A percentile compares a stretch with the other conserved stretches of the same genome.
Conservation (phyloP, 2,888 invertebrate species). For the Drosophila rubida region DNA sequence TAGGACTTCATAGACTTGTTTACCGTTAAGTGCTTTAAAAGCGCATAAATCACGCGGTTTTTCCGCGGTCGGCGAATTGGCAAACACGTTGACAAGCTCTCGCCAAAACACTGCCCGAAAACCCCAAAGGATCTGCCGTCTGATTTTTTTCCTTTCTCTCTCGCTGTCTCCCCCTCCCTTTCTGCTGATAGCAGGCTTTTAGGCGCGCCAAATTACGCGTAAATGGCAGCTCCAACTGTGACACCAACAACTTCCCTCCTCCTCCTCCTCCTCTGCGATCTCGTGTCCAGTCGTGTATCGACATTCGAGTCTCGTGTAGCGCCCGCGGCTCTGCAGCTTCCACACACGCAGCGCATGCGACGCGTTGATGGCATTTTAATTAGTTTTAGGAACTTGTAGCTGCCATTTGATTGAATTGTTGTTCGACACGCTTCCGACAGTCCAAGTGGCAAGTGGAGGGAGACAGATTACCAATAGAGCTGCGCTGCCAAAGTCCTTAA, state of each 20-base stretch:
- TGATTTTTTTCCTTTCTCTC: slow-evolving; percentile 5
- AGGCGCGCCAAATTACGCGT: slow-evolving; percentile 80
- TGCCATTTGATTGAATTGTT: slow-evolving; percentile 73
- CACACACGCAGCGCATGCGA: slow-evolving; percentile 41
- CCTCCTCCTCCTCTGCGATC: too few relatives aligned
- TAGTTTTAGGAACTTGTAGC: slow-evolving; percentile 76
- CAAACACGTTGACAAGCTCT: slow-evolving; percentile 72
- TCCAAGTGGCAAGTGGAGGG: neutral
- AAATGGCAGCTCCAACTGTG: slow-evolving; percentile 72
- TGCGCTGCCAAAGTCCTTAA: slow-evolving; percentile 20
- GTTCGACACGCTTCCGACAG: slow-evolving; percentile 30
- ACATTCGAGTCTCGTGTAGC: slow-evolving; percentile 16
- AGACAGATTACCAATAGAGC: slow-evolving; percentile 33
- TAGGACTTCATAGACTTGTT: slow-evolving; percentile 77
- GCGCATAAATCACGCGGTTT: slow-evolving; percentile 81
- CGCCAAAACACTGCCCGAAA: slow-evolving; percentile 46
- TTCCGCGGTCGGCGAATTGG: slow-evolving; percentile 41
- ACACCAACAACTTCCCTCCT: slow-evolving; percentile 1
- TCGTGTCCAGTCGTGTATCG: too few relatives aligned
- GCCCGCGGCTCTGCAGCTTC: slow-evolving; percentile 50
- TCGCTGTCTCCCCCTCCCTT: neutral
- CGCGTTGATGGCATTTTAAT: slow-evolving; percentile 79
- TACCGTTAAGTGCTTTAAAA: slow-evolving; percentile 81
- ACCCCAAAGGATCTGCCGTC: slow-evolving; percentile 3
- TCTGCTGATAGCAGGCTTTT: slow-evolving; percentile 53